Percentiles rank a stretch among this genome's conserved stretches.
phyloP scores from a whole-genome alignment of 2,113 vertebrate species.

The Ammodytes dubius region DNA sequence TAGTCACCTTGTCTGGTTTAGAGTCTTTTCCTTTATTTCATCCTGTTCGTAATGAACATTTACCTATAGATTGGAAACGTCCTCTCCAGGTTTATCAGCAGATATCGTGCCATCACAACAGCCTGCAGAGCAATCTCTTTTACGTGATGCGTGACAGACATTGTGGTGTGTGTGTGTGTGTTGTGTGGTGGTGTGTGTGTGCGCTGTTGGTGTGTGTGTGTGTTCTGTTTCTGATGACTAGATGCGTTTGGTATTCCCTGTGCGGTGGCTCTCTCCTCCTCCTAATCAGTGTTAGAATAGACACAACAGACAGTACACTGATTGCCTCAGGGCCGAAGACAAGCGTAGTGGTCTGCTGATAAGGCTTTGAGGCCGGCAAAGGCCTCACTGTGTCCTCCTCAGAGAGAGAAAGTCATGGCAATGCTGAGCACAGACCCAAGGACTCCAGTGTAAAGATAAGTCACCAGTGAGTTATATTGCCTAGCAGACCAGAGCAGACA shows the following conservation, averaged over 20 bases:
- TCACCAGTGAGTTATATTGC: constrained; percentile 38
- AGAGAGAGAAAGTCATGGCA: constrained; percentile 44
- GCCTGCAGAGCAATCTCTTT: constrained; percentile 6
- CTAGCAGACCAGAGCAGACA: not conserved
- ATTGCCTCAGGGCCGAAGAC: constrained; percentile 62
- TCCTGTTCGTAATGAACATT: not conserved
- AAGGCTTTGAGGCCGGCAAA: constrained; percentile 59
- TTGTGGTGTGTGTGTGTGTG: constrained; percentile 6
- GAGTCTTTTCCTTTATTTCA: not conserved
- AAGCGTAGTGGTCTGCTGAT: constrained; percentile 66
- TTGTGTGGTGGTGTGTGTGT: not conserved
- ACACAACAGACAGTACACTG: constrained; percentile 63
- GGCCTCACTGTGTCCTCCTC: constrained; percentile 50
- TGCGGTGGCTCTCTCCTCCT: constrained; percentile 41
- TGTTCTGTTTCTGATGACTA: constrained; percentile 6
- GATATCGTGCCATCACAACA: not conserved
- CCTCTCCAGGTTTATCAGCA: not conserved
- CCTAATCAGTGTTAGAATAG: constrained; percentile 61
- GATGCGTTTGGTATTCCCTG: constrained; percentile 59
- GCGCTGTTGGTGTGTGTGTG: constrained; percentile 11
- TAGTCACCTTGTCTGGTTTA: not conserved
- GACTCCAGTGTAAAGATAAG: constrained; percentile 34
- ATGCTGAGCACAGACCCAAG: constrained; percentile 33
- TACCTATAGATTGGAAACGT: not conserved
- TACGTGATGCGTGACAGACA: not conserved